Evolutionary conservation across 2,113 vertebrate genomes (phyloP), one percentile per base, ranked within the genome.

Genomic region (Osmerus eperlanus): DNA sequence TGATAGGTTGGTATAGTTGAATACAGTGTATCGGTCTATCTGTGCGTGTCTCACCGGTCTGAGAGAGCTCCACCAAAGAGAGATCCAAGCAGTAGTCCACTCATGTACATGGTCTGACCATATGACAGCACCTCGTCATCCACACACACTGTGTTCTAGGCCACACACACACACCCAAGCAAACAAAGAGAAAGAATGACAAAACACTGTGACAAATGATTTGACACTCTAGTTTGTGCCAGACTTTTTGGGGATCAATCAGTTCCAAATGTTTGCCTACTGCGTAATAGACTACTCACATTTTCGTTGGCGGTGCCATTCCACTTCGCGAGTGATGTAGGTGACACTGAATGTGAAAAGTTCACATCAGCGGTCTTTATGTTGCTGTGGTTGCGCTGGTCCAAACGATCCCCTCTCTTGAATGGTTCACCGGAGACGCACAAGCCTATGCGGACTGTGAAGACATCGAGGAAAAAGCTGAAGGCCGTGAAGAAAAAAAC

Each of bases 61-160:
- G 90, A 89, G 3, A 91, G 4, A 0, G 85, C 76, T 74, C 91
- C 91, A 32, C 85, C 87, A 8, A 91, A 64, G 74, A 90, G 77
- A 19, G 91, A 90, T 2, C 91, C 91, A 36, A 92, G 71, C 63
- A 92, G 84, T 29, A 89, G 79, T 1, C 91, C 90, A 0, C 71
- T 79, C 87, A 89, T 89, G 80, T 67, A 91, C 61, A 83, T 54
- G 0, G 79, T 84, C 78, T 89, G 89, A 60, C 89, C 81, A 8
- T 87, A 86, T 0, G 86, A 70, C 77, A 90, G 65, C 21, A 58
- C 71, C 66, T 51, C 51, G 18, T 62, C 23, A 59, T 75, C 87
- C 83, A 85, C 0, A 11, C 71, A 81, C 88, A 90, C 78, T 71
- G 81, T 77, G 80, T 83, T 25, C 82, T 89, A 84, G 78, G 68